Conservation (phyloP, 1,140 invertebrate genomes). For the Trissolcus basalis region DNA sequence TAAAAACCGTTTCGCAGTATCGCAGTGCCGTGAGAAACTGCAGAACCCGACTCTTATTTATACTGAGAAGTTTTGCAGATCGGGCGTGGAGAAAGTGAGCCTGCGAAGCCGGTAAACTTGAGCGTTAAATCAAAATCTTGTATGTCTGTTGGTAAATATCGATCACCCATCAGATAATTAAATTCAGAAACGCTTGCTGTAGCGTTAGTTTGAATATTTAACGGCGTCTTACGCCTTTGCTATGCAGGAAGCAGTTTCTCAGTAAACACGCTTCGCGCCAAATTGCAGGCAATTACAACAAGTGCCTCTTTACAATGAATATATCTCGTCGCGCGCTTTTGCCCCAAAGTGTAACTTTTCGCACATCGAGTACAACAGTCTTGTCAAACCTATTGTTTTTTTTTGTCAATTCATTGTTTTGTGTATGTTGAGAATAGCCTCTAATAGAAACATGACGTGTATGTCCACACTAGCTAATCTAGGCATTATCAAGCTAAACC, state of each 20-base stretch:
- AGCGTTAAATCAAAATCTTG: conserved; percentile 15
- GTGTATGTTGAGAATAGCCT: too few relatives aligned
- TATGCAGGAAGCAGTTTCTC: conserved; percentile 45
- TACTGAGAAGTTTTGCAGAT: too few relatives aligned
- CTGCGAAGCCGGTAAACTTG: conserved; percentile 5
- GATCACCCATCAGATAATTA: conserved; percentile 66
- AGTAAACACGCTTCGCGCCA: conserved; percentile 44
- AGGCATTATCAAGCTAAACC: too few relatives aligned
- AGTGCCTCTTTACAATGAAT: conserved; percentile 34
- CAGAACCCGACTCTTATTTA: too few relatives aligned
- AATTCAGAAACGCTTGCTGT: conserved; percentile 55
- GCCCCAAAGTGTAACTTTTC: conserved; percentile 23
- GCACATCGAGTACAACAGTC: neutral
- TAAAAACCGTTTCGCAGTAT: conserved; percentile 4
- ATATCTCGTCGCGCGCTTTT: conserved; percentile 19
- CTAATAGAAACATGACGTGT: too few relatives aligned
- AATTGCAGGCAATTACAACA: conserved; percentile 54
- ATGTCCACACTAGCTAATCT: too few relatives aligned
- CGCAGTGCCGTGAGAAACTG: too few relatives aligned
- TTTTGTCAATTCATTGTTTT: too few relatives aligned
- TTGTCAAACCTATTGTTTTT: neutral
- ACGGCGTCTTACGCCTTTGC: conserved; percentile 33
- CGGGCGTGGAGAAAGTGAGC: too few relatives aligned
- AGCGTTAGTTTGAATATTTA: conserved; percentile 62
- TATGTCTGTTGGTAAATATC: conserved; percentile 51